Evolutionary conservation across 2,113 vertebrate genomes (phyloP), one percentile per base, ranked within the genome.

Genomic region (Petromus typicus): DNA sequence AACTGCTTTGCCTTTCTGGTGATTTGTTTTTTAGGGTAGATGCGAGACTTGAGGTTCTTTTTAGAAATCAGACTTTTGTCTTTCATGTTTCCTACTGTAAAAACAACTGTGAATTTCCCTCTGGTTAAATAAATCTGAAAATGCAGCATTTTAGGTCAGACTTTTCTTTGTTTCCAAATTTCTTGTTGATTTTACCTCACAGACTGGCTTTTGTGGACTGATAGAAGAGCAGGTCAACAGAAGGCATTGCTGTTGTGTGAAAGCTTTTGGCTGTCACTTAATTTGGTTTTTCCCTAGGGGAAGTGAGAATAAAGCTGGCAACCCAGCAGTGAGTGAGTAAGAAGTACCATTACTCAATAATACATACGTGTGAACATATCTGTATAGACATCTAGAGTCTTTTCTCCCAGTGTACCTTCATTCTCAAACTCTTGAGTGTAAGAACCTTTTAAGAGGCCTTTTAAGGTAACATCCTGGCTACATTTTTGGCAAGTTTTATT

Each of bases 1-100:
- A 90, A 27, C 66, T 37, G 10, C 64, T 96, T 96, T 89, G 83
- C 23, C 92, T 96, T 90, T 95, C 69, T 32, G 90, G 63, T 86
- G 64, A 59, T 86, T 93, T 89, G 54, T 71, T 88, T n/a, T 87
- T 96, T 79, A 92, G 95, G 83, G 79, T 90, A 61, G 54, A 78
- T 85, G 43, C 10, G 37, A 86, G 85, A 92, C 43, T 87, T 93
- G 48, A 43, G 59, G 34, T 90, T 94, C 51, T 86, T 93, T 48
- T 51, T 78, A 95, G 88, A 93, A 89, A 87, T 4, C 71, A 88
- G 95, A 78, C 66, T 40, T 48, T 84, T 86, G 61, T 40, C 61
- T 90, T 94, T 93, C 69, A 63, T 43, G 78, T 93, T 95, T 93
- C 61, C 51, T 92, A 59, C 79, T 85, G 34, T 27, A 79, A 32